phyloP scores from a whole-genome alignment of 2,888 invertebrate genomes.

The Ectemnius cavifrons region DNA sequence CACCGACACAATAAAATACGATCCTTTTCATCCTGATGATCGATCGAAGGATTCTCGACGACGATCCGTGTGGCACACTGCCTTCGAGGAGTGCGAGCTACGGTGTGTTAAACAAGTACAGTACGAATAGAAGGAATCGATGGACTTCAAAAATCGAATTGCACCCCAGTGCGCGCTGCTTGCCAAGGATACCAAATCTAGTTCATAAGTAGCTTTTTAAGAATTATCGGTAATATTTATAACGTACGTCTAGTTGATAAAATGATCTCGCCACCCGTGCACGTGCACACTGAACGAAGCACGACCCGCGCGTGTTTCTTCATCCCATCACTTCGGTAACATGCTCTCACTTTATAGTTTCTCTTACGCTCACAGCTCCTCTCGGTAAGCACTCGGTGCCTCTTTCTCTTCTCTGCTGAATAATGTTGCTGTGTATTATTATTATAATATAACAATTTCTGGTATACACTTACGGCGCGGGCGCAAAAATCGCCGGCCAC shows the following conservation, averaged over 20 bases:
- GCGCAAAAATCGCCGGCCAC: conserved; percentile 69
- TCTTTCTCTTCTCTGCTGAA: conserved; percentile 63
- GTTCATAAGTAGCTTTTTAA: conserved; percentile 65
- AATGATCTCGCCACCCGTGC: conserved; percentile 60
- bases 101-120: background rate
- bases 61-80: too few species aligned
- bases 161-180: conserved; percentile 44
- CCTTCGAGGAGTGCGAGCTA: background rate
- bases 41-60: background rate
- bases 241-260: conserved; percentile 71
- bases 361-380: background rate
- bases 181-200: conserved; percentile 67
- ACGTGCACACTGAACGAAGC: conserved; percentile 71
- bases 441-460: conserved; percentile 72
- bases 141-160: conserved; percentile 47
- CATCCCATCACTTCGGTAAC: background rate
- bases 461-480: conserved; percentile 69
- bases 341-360: conserved; percentile 1
- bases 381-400: background rate
- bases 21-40: background rate
- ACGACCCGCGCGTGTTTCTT: conserved; percentile 9
- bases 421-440: conserved; percentile 67
- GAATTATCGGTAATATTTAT: conserved; percentile 69
- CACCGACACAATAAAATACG: too few species aligned
- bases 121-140: conserved; percentile 42